Percentiles rank a stretch among this genome's conserved stretches.
phyloP scores from a whole-genome alignment of 2,113 vertebrate species.

The Gnathochromis pfefferi region DNA sequence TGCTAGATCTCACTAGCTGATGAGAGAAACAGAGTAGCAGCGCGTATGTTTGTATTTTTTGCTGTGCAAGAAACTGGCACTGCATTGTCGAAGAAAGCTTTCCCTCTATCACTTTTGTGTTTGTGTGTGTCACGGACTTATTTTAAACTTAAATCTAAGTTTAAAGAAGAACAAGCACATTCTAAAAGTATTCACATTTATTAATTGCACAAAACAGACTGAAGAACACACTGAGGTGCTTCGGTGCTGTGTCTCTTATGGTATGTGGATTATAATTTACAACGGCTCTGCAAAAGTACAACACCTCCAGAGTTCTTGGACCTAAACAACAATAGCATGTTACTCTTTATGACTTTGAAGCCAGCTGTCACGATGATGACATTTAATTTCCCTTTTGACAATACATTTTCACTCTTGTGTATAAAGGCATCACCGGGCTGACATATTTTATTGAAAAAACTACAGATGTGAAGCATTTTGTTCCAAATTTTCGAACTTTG shows the following conservation, averaged over 20 bases:
- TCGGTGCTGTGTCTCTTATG: background rate
- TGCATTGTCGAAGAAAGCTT: background rate
- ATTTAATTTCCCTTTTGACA: background rate
- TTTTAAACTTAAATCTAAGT: background rate
- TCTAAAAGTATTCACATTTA: background rate
- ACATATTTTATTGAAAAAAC: background rate
- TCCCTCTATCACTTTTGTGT: background rate
- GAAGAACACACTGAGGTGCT: background rate
- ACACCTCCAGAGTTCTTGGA: background rate
- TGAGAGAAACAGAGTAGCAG: slow-evolving; percentile 30
- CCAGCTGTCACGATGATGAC: background rate
- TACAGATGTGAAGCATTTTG: background rate
- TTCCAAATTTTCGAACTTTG: background rate
- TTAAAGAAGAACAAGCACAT: background rate
- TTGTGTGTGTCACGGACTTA: background rate
- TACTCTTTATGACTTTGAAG: background rate
- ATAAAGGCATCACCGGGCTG: background rate
- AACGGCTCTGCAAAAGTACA: background rate
- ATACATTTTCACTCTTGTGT: background rate
- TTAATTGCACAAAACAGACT: background rate
- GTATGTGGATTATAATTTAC: background rate
- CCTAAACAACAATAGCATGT: background rate
- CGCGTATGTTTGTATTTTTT: slow-evolving; percentile 10
- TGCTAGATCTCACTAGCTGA: slow-evolving; percentile 60
- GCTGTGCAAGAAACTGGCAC: background rate